A percentile compares a stretch with the other conserved stretches of the same genome.
Conservation (phyloP, 2,888 invertebrate species). For the Monoplex corrugatus region DNA sequence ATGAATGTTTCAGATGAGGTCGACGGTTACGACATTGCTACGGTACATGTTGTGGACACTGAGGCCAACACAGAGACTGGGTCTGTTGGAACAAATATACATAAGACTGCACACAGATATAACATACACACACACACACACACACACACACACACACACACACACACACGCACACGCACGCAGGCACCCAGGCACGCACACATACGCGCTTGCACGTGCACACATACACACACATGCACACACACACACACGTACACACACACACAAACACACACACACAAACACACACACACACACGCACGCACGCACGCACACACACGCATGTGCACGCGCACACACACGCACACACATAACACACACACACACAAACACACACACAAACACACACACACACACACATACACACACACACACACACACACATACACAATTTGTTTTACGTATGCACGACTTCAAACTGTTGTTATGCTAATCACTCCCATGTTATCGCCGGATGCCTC, state of each 20-base stretch:
- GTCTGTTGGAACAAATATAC: not conserved
- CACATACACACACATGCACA: not conserved
- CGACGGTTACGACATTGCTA: not conserved
- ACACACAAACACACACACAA: slow-evolving; percentile 7
- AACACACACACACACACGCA: not conserved
- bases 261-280: not conserved
- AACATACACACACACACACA: too few relatives aligned
- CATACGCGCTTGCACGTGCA: too few relatives aligned
- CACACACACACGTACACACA: not conserved
- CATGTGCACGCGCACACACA: too few relatives aligned
- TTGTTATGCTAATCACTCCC: too few relatives aligned
- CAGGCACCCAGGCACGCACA: too few relatives aligned
- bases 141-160: too few relatives aligned
- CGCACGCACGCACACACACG: too few relatives aligned
- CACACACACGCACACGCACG: too few relatives aligned
- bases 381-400: slow-evolving; percentile 22
- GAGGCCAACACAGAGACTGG: not conserved
- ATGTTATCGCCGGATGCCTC: not conserved
- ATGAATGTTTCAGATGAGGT: not conserved
- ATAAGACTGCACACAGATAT: too few relatives aligned
- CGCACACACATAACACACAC: slow-evolving; percentile 2
- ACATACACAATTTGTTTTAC: too few relatives aligned
- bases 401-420: slow-evolving; percentile 24
- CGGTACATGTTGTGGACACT: not conserved
- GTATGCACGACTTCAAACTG: too few relatives aligned